phyloP scores from a whole-genome alignment of 2,113 vertebrate genomes.

The Xiphophorus hellerii region DNA sequence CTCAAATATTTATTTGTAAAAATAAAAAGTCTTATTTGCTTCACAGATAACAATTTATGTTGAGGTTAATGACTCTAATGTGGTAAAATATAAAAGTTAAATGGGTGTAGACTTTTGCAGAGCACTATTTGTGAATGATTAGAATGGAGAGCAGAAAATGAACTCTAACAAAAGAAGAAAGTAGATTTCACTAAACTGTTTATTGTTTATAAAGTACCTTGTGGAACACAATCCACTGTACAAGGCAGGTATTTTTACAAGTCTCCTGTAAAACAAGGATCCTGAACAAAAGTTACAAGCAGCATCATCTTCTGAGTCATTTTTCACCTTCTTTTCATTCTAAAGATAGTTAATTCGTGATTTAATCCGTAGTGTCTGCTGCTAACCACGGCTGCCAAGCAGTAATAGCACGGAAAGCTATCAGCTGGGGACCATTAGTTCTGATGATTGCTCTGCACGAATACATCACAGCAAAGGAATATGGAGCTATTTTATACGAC shows the following conservation, averaged over 20 bases:
- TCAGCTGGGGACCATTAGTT: slow-evolving; percentile 67
- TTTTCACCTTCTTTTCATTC: slow-evolving; percentile 49
- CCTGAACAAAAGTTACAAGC: slow-evolving; percentile 26
- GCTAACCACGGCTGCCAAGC: slow-evolving; percentile 59
- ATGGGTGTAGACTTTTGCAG: not conserved
- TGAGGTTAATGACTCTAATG: too few species aligned
- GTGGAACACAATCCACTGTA: not conserved
- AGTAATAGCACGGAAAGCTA: slow-evolving; percentile 58
- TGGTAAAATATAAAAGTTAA: too few species aligned
- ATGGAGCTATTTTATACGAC: slow-evolving; percentile 59
- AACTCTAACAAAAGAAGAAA: not conserved
- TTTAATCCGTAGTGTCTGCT: slow-evolving; percentile 59
- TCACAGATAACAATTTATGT: too few species aligned
- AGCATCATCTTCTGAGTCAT: slow-evolving; percentile 51
- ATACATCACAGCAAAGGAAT: slow-evolving; percentile 62
- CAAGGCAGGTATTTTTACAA: not conserved
- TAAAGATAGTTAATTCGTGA: slow-evolving; percentile 51
- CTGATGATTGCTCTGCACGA: slow-evolving; percentile 65
- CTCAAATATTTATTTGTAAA: too few species aligned
- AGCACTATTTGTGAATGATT: not conserved
- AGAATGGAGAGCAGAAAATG: not conserved
- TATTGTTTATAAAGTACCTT: slow-evolving; percentile 3
- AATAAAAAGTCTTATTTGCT: too few species aligned
- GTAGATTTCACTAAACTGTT: not conserved
- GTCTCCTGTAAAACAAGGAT: slow-evolving; percentile 21